A percentile compares a stretch with the other conserved stretches of the same genome.
phyloP scores from a whole-genome alignment of 2,797 vertebrate genomes.

The Rachycentron canadum region DNA sequence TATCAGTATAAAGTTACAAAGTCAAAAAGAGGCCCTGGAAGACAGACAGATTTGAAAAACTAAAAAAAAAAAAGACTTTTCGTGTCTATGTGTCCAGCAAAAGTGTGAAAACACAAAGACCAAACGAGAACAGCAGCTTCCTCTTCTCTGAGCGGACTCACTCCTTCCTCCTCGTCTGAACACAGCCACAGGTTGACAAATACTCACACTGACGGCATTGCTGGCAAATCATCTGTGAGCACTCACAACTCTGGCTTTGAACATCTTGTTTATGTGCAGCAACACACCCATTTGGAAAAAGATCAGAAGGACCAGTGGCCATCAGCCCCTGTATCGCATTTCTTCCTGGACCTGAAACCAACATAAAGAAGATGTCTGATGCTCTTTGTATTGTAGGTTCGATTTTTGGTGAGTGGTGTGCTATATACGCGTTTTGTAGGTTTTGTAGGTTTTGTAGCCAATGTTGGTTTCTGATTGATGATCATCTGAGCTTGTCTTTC shows the following conservation, averaged over 20 bases:
- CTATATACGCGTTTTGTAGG: background rate
- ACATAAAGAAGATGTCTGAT: slow-evolving; percentile 68
- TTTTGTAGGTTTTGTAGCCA: slow-evolving; percentile 2
- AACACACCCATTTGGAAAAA: slow-evolving; percentile 17
- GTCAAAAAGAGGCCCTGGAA: background rate
- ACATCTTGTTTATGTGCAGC: slow-evolving; percentile 24
- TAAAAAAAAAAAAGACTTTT: background rate
- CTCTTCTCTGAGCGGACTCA: slow-evolving; percentile 49
- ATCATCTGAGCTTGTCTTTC: slow-evolving; percentile 1
- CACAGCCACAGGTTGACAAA: slow-evolving; percentile 21
- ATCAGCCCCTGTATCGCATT: slow-evolving; percentile 10
- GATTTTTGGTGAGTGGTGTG: slow-evolving; percentile 79
- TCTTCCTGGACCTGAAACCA: slow-evolving; percentile 28
- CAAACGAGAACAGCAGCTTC: slow-evolving; percentile 56
- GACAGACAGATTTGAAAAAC: background rate
- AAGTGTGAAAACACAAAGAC: slow-evolving; percentile 19
- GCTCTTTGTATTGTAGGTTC: slow-evolving; percentile 69
- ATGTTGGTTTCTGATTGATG: too few relatives aligned
- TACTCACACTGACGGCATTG: background rate
- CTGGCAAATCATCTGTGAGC: background rate
- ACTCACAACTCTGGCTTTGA: background rate
- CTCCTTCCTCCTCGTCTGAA: slow-evolving; percentile 9
- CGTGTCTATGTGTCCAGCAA: background rate
- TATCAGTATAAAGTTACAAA: background rate
- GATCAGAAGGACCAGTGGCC: slow-evolving; percentile 26